phyloP scores from a whole-genome alignment of 2,113 vertebrate species.

The Ophiodon elongatus region DNA sequence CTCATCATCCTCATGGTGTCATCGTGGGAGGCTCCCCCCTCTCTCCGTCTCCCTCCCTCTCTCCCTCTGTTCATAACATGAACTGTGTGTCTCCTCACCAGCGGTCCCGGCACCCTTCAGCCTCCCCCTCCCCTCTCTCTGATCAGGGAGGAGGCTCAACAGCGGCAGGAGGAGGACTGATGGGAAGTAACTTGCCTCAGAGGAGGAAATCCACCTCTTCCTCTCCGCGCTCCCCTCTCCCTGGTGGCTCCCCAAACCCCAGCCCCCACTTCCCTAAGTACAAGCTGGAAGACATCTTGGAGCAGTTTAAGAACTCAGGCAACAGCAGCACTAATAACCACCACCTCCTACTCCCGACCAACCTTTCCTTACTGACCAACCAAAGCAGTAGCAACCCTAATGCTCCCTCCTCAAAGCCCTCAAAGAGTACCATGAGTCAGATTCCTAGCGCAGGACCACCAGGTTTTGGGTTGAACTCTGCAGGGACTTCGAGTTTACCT shows the following conservation, averaged over 20 bases:
- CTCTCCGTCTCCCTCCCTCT: slow-evolving; percentile 65
- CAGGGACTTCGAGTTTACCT: slow-evolving; percentile 83
- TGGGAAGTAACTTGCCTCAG: slow-evolving; percentile 66
- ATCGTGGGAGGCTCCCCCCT: slow-evolving; percentile 66
- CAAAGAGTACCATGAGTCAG: slow-evolving; percentile 59
- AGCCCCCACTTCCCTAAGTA: slow-evolving; percentile 74
- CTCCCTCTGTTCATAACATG: slow-evolving; percentile 78
- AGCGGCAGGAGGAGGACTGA: slow-evolving; percentile 64
- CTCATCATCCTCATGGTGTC: slow-evolving; percentile 60
- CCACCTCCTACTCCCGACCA: slow-evolving; percentile 67
- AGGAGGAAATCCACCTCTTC: slow-evolving; percentile 77
- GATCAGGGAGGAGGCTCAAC: slow-evolving; percentile 74
- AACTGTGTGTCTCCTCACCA: slow-evolving; percentile 80
- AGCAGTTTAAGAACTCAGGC: slow-evolving; percentile 86
- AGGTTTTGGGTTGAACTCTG: slow-evolving; percentile 69
- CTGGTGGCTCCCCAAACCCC: slow-evolving; percentile 72
- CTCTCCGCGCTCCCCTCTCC: slow-evolving; percentile 74
- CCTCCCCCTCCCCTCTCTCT: slow-evolving; percentile 81
- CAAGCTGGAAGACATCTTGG: slow-evolving; percentile 85
- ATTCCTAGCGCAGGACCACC: slow-evolving; percentile 75
- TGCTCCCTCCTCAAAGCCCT: slow-evolving; percentile 67
- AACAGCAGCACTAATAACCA: slow-evolving; percentile 80
- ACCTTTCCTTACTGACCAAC: slow-evolving; percentile 77
- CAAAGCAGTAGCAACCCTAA: slow-evolving; percentile 82
- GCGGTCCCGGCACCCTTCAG: slow-evolving; percentile 81